Percentiles rank a stretch among this genome's conserved stretches.
These are phyloP conservation scores for Phengaris alcon DNA, from an alignment of 2,888 invertebrate species.

Conservation along the genomic window DNA sequence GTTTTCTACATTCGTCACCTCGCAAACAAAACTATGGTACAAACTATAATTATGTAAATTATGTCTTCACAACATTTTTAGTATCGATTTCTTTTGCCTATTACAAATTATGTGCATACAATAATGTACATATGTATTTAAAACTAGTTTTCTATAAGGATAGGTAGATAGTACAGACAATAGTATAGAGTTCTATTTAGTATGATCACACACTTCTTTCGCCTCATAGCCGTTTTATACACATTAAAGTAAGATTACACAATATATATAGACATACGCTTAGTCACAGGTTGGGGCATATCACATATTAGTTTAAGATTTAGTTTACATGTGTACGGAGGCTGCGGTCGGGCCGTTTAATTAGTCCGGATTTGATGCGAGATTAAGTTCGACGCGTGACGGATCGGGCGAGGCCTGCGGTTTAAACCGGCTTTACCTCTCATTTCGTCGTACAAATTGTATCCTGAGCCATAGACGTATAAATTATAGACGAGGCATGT, in stretches of 20 bases:
- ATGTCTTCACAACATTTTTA: too few species aligned
- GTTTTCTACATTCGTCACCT: not conserved
- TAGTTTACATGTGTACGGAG: constrained; percentile 46
- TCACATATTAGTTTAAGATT: constrained; percentile 28
- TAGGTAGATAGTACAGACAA: too few species aligned
- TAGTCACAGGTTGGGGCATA: not conserved
- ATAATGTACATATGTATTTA: too few species aligned
- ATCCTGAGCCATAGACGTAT: constrained; percentile 50
- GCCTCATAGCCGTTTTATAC: too few species aligned
- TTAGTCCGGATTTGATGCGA: constrained; percentile 78
- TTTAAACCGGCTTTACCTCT: constrained; percentile 72
- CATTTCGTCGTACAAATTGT: constrained; percentile 66
- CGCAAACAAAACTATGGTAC: not conserved
- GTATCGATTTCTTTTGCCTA: too few species aligned
- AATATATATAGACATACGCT: not conserved
- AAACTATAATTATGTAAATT: too few species aligned
- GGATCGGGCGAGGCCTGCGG: constrained; percentile 68
- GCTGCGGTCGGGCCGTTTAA: constrained; percentile 52
- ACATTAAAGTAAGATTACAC: not conserved
- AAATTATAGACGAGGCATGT: not conserved
- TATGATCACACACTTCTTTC: too few species aligned
- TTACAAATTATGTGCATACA: too few species aligned
- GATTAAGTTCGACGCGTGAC: constrained; percentile 75
- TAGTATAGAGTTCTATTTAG: too few species aligned
- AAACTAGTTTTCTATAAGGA: too few species aligned